phyloP scores from a whole-genome alignment of 2,113 vertebrate genomes.

The Tiliqua scincoides region DNA sequence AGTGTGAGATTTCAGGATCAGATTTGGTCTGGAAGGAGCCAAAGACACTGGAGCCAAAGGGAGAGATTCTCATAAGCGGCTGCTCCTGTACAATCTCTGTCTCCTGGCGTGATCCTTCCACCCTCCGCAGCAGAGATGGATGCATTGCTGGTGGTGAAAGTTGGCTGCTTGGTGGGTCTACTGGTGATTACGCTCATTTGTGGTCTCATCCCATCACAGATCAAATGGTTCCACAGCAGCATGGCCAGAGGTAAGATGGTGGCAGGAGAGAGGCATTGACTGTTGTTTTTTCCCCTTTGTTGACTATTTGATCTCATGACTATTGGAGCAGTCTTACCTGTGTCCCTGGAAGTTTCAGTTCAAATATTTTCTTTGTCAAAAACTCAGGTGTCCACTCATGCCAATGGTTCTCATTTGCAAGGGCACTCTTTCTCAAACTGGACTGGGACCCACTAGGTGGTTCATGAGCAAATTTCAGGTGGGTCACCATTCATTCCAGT shows the following conservation, averaged over 20 bases:
- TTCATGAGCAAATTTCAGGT: too few species aligned
- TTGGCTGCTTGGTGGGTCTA: conserved; percentile 63
- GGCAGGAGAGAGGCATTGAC: too few species aligned
- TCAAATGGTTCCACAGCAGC: conserved; percentile 67
- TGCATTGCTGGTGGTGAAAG: conserved; percentile 54
- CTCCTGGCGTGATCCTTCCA: background rate
- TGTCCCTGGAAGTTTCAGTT: background rate
- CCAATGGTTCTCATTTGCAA: background rate
- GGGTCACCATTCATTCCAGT: too few species aligned
- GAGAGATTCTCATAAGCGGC: too few species aligned
- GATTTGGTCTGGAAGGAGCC: background rate
- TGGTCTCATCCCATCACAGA: conserved; percentile 62
- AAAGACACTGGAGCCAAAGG: background rate
- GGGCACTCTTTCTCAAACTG: too few species aligned
- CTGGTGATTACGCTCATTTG: conserved; percentile 60
- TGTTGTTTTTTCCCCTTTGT: too few species aligned
- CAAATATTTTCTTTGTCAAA: background rate
- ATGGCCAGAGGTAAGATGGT: conserved; percentile 61
- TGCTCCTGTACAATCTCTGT: background rate
- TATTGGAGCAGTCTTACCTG: too few species aligned
- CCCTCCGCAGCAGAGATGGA: conserved; percentile 59
- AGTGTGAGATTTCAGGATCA: background rate
- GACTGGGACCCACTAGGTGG: too few species aligned
- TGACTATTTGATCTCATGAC: too few species aligned
- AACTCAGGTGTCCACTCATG: background rate